phyloP scores from a whole-genome alignment of 2,888 invertebrate genomes.

The Crematogaster levior region DNA sequence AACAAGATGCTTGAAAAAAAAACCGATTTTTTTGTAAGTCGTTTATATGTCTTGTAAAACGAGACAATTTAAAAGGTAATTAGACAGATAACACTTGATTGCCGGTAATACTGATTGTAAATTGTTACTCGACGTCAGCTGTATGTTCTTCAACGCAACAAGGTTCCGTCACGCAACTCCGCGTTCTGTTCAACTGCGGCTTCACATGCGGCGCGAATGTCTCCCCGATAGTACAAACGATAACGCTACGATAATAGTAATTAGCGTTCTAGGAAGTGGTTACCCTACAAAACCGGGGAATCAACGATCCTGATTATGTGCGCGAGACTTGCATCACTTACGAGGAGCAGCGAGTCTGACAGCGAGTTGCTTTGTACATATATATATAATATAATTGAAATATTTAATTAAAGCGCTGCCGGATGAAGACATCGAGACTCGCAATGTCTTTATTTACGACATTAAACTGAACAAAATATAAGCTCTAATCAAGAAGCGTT shows the following conservation, averaged over 20 bases:
- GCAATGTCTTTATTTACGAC: not conserved
- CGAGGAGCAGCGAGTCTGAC: not conserved
- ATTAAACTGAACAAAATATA: not conserved
- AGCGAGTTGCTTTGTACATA: slow-evolving; percentile 32
- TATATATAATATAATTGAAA: slow-evolving; percentile 19
- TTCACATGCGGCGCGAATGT: slow-evolving; percentile 14
- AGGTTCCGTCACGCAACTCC: slow-evolving; percentile 9
- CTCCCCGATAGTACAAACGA: slow-evolving; percentile 64
- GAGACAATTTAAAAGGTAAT: not conserved
- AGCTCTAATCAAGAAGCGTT: not conserved
- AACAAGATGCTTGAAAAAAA: not conserved
- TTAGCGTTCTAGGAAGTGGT: slow-evolving; percentile 74
- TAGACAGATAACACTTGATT: not conserved
- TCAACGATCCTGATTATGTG: slow-evolving; percentile 62
- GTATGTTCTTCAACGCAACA: not conserved
- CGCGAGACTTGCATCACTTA: not conserved
- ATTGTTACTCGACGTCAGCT: not conserved
- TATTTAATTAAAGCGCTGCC: slow-evolving; percentile 24
- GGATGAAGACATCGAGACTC: not conserved
- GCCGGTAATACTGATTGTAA: not conserved
- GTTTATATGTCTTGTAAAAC: not conserved
- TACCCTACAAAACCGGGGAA: slow-evolving; percentile 46
- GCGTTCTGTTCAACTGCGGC: not conserved
- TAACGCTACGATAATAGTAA: slow-evolving; percentile 67
- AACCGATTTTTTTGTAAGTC: not conserved